These are phyloP conservation scores for Pristionchus fissidentatus DNA, from an alignment of 2,888 invertebrate genomes.

Conservation along the genomic window DNA sequence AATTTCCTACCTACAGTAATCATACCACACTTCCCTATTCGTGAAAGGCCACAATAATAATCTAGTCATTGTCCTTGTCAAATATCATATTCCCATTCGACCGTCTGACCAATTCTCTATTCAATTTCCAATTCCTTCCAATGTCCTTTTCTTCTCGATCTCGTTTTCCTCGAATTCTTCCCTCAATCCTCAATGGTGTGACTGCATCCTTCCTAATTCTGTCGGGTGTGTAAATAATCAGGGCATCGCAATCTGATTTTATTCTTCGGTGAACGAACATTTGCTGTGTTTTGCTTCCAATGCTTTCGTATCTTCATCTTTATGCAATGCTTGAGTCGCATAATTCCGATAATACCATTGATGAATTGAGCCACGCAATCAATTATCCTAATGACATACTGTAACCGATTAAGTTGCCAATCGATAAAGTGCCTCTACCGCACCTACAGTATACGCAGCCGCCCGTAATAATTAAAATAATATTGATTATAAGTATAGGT, in stretches of 20 bases:
- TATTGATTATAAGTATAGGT: constrained; percentile 25
- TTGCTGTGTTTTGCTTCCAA: not conserved
- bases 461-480: constrained; percentile 31
- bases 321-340: constrained; percentile 31
- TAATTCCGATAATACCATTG: too few relatives aligned
- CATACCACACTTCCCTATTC: too few relatives aligned
- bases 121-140: not conserved
- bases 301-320: not conserved
- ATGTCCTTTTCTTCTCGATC: not conserved
- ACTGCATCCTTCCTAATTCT: not conserved
- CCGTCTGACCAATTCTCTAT: not conserved
- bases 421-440: constrained; percentile 23
- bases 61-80: too few relatives aligned
- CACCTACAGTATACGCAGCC: not conserved
- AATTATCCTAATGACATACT: not conserved
- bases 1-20: too few relatives aligned
- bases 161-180: not conserved
- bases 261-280: not conserved
- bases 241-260: constrained; percentile 1
- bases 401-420: not conserved
- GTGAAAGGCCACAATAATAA: too few relatives aligned
- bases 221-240: constrained; percentile 34
- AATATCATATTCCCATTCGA: not conserved
- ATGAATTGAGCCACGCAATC: not conserved
- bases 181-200: constrained; percentile 24